Base-by-base conservation (phyloP, 2,797 vertebrate species). In the Enteromius trimaculatus region DNA sequence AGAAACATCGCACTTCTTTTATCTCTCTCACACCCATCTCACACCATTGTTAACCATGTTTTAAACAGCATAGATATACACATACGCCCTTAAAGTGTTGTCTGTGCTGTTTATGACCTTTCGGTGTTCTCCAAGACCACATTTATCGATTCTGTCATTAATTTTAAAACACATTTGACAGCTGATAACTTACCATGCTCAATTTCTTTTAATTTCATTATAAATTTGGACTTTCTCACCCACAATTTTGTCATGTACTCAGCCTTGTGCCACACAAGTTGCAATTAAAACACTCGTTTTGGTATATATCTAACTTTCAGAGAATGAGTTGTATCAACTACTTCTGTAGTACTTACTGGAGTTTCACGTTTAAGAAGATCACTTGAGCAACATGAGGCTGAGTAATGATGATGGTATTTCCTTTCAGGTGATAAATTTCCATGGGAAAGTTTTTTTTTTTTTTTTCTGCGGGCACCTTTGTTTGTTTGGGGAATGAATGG, bases 361-460 rank as follows among this genome's bases (percentile, higher is more conserved):
- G 29, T 31, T 31, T 78, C 3, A 6, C 60, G 8, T 10, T 10
- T 42, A 10, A 9, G 0, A 44, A 42, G 39, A 17, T 44, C 0
- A 11, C 29, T 44, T 29, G 6, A 79, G 62, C 29, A 14, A 21
- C 49, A 42, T 70, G 23, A 42, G 34, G 23, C 34, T 60, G 65
- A 58, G 37, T 71, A 47, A 21, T 53, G n/a, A 37, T 68, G 31
- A 19, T 2, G 19, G 1, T 2, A 66, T 55, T 64, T 76, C 34
- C 34, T 82, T n/a, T 82, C 11, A 71, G 19, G 81, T 60, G 29
- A n/a, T 62, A 14, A 23, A 58, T 64, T 74, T 71, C 6, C 26
- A 66, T 74, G 44, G 21, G 34, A 72, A 51, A 29, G 21, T 13
- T 58, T 17, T 68, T 17, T n/a, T 34, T 68, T 17, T n/a, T 34